Base-by-base conservation (phyloP, 30 jellyfish, hydroid and myxozoan species). In the Aurelia sp. region DNA sequence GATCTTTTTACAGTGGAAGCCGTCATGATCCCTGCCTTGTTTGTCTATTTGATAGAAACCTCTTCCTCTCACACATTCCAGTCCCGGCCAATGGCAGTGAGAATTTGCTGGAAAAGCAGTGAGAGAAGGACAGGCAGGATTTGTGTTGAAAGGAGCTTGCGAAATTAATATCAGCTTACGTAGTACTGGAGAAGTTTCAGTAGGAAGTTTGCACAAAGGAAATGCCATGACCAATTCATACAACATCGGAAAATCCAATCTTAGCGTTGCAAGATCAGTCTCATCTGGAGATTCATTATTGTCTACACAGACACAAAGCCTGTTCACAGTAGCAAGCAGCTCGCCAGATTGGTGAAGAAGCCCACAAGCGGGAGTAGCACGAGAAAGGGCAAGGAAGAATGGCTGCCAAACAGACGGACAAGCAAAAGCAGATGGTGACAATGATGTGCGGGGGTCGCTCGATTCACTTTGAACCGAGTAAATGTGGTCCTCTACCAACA, bases 221-320 rank as follows among this genome's bases (percentile, higher is more conserved):
- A 59, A 59, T 59, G 68, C 68, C 68, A 59, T 59, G 68, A 59
- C 68, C 68, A 59, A 59, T 59, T 59, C 68, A 59, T 59, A 59
- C 22, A 59, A 21, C 68, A 59, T 59, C 21, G 68, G 68, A 59
- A 59, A 59, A 59, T 59, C 68, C 68, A 59, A 6, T 59, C 68
- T 59, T 17, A 59, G 13, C 11, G 11, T 12, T 59, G 68, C 68
- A 59, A 59, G 68, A 59, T 59, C 68, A 6, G 12, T 59, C 22
- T 59, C 68, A 30, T 12, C 68, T 59, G 68, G 68, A 1, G 68
- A 59, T 59, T 59, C 68, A 12, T 59, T 30, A 12, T 12, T 59
- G 68, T 59, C 68, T 59, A 59, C 11, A 21, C 21, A 59, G 68
- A 59, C 27, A 59, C 68, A 59, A 59, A 59, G 68, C 13, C 27